Percentiles rank a stretch among this genome's conserved stretches.
These are phyloP conservation scores for Tursiops truncatus DNA, from an alignment of 2,113 vertebrate species.

Conservation along the genomic window DNA sequence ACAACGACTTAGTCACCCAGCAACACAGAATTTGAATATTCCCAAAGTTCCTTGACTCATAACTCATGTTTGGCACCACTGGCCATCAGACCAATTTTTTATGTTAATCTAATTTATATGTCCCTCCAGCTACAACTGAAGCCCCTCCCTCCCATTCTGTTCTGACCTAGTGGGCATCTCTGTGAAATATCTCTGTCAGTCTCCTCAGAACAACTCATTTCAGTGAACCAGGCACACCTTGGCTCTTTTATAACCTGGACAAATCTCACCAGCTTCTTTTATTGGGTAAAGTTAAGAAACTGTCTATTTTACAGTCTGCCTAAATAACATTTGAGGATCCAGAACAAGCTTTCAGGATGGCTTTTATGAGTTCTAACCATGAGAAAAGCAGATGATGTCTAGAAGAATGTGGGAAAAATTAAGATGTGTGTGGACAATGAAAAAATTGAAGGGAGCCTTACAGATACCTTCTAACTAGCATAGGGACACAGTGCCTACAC, in stretches of 20 bases:
- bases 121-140: not conserved
- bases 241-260: not conserved
- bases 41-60: not conserved
- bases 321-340: not conserved
- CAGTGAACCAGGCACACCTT: not conserved
- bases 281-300: not conserved
- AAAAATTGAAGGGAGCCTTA: not conserved
- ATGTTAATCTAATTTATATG: not conserved
- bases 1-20: not conserved
- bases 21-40: not conserved
- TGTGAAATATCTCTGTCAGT: not conserved
- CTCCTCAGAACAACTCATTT: not conserved
- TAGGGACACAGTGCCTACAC: not conserved
- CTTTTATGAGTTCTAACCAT: not conserved
- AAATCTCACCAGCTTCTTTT: conserved; percentile 7
- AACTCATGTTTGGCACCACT: not conserved
- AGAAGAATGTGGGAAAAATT: not conserved
- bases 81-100: not conserved
- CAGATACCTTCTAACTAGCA: not conserved
- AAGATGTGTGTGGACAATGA: not conserved
- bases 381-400: not conserved
- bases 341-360: not conserved
- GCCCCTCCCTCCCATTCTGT: not conserved
- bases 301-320: not conserved
- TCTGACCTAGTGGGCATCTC: not conserved